phyloP scores from a whole-genome alignment of 2,113 vertebrate species.

The Xiphophorus hellerii region DNA sequence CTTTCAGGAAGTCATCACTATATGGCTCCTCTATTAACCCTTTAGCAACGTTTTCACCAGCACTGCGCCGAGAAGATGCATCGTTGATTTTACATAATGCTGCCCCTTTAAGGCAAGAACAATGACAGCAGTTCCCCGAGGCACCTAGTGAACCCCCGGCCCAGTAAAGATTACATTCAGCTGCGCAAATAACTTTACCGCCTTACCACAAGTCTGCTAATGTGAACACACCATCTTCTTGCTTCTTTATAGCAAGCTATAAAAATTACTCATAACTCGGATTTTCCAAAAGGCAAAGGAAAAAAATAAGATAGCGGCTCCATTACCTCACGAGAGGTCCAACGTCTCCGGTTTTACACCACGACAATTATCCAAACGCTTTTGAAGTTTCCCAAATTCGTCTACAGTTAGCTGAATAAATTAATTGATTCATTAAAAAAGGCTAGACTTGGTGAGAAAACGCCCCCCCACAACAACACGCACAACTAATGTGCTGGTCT shows the following conservation, averaged over 20 bases:
- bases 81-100: no score
- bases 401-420: constrained; percentile 32
- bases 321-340: constrained; percentile 64
- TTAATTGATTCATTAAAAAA: constrained; percentile 20
- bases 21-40: no score
- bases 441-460: constrained; percentile 2
- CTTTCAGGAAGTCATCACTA: no score
- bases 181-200: constrained; percentile 41
- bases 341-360: constrained; percentile 31
- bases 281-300: constrained; percentile 27
- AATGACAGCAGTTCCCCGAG: constrained; percentile 15
- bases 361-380: constrained; percentile 69
- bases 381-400: constrained; percentile 43
- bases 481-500: constrained; percentile 12
- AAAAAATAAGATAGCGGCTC: constrained; percentile 24
- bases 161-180: constrained; percentile 30
- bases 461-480: neutral
- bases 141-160: constrained; percentile 9
- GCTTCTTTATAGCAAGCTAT: constrained; percentile 42
- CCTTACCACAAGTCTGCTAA: constrained; percentile 54
- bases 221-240: constrained; percentile 24
- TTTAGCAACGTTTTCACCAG: no score
- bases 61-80: no score
- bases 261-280: constrained; percentile 43
- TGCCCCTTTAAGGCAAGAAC: neutral